Conservation (phyloP, 2,888 invertebrate species). For the Epistrophe eligans region DNA sequence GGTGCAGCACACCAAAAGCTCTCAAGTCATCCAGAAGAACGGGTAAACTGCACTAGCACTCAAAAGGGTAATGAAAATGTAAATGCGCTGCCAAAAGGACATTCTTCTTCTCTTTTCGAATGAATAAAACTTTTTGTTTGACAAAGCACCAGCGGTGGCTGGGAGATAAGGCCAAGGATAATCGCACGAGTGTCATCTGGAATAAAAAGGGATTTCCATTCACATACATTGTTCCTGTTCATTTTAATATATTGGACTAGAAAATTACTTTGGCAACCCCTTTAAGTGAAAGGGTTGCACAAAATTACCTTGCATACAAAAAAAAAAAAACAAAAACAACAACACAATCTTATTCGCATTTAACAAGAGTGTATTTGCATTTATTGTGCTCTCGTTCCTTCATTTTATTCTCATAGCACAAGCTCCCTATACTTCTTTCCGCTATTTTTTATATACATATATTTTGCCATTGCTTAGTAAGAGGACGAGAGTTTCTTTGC, state of each 20-base stretch:
- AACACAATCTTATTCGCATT: slow-evolving; percentile 45
- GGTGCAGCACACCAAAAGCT: not conserved
- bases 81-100: slow-evolving; percentile 73
- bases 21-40: slow-evolving; percentile 38
- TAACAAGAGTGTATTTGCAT: slow-evolving; percentile 52
- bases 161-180: slow-evolving; percentile 44
- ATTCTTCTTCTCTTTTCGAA: slow-evolving; percentile 50
- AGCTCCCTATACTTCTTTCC: not conserved
- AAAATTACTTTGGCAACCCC: slow-evolving; percentile 44
- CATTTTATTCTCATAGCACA: not conserved
- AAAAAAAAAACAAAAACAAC: not conserved
- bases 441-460: not conserved
- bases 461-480: not conserved
- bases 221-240: slow-evolving; percentile 36
- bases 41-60: slow-evolving; percentile 44
- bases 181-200: slow-evolving; percentile 66
- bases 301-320: slow-evolving; percentile 47
- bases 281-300: slow-evolving; percentile 40
- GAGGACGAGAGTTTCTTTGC: slow-evolving; percentile 26
- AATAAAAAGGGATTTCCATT: slow-evolving; percentile 47
- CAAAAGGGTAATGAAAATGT: slow-evolving; percentile 74
- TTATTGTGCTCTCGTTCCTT: slow-evolving; percentile 26
- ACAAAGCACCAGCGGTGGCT: slow-evolving; percentile 34
- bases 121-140: slow-evolving; percentile 53
- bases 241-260: slow-evolving; percentile 52